Base-by-base conservation (phyloP, 2,113 vertebrate genomes). In the Uropsilus gracilis region DNA sequence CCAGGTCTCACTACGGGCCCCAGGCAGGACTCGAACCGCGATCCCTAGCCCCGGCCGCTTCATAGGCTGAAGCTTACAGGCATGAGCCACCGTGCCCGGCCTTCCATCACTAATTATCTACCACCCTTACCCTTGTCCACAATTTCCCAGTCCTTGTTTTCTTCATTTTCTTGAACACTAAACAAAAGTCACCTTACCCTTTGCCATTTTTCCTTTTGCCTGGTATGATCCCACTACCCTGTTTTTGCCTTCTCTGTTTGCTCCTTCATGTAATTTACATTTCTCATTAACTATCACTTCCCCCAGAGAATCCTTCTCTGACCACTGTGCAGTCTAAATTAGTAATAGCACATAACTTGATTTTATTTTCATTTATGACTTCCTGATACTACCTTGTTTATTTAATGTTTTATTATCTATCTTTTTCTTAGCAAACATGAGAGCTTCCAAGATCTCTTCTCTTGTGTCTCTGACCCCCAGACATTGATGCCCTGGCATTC, bases 291-390 rank as follows among this genome's bases (percentile, higher is more conserved):
- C 39, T 42, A 17, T 75, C 44, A 32, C 50, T 80, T 80, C 5
- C 34, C 1, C 37, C 24, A 18, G 39, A 92, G 50, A 71, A 48
- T 63, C 46, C 57, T 78, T 83, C n/a, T 42, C 30, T 87, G 75
- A 81, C 34, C 24, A 24, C 55, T 24, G n/a, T n/a, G n/a, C 50
- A 87, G 17, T 53, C 69, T 89, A 28, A 80, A 66, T 72, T 46
- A 86, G 68, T 8, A 22, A 17, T 32, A 63, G 42, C 39, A 64
- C 13, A 55, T 24, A 84, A 61, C 39, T 95, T 71, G 66, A 12
- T 66, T 78, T 94, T 94, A 61, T 85, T 92, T 90, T 94, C 46
- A 9, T 53, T 26, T 42, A 77, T 86, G 20, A 63, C 26, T 83
- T 91, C 42, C 63, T 26, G 12, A n/a, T 32, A 37, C 30, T 68